Conservation (phyloP, 2,888 invertebrate genomes). For the Torymus tubicola region DNA sequence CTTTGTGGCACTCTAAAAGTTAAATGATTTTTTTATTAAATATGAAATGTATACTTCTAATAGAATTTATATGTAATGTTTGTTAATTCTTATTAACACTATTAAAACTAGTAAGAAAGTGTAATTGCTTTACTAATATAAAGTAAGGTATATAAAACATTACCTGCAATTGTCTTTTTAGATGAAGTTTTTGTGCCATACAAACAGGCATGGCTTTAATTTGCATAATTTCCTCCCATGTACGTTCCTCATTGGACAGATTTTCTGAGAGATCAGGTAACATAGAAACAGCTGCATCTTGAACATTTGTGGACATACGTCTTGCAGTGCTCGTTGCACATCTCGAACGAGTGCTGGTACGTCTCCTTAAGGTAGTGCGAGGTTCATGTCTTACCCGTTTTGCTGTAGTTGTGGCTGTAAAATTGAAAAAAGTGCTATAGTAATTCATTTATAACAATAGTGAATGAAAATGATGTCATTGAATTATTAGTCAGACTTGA, state of each 20-base stretch:
- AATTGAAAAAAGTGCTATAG: not conserved
- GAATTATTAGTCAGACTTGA: too few relatives aligned
- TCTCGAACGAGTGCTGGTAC: constrained; percentile 78
- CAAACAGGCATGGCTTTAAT: constrained; percentile 90
- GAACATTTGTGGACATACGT: constrained; percentile 77
- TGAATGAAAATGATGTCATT: too few relatives aligned
- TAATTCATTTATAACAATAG: not conserved
- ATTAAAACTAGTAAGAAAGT: too few relatives aligned
- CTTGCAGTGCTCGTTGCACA: constrained; percentile 78
- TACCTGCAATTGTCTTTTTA: constrained; percentile 88
- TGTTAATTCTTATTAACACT: too few relatives aligned
- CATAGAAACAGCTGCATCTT: constrained; percentile 87
- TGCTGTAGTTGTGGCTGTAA: constrained; percentile 80
- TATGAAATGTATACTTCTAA: constrained; percentile 35
- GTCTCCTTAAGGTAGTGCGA: constrained; percentile 81
- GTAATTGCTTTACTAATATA: not conserved
- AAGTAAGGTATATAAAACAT: not conserved
- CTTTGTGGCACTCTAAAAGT: constrained; percentile 86
- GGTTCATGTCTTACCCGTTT: constrained; percentile 82
- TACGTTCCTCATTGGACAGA: constrained; percentile 87
- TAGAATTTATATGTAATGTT: constrained; percentile 37
- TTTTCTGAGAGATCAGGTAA: constrained; percentile 90
- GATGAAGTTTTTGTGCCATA: constrained; percentile 88
- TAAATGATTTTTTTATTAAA: constrained; percentile 30
- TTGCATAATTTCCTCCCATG: constrained; percentile 91